Evolutionary conservation across 2,888 invertebrate species (phyloP).

Genomic region (Drosophila pegasa): DNA sequence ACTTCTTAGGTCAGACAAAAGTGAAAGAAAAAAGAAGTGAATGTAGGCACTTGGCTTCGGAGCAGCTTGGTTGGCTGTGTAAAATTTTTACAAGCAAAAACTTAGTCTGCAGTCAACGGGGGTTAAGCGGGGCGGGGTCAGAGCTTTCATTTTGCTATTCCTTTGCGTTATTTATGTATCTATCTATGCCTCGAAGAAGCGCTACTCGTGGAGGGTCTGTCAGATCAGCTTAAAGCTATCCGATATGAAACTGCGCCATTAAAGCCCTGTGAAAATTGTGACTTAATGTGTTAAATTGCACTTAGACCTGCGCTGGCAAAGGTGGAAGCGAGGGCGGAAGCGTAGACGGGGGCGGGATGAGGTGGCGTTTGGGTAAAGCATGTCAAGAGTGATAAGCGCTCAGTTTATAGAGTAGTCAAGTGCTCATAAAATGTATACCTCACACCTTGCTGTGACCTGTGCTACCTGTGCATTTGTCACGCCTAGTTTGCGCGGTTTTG

Average conservation of each 20-base stretch:
- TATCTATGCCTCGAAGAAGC: constrained; percentile 9
- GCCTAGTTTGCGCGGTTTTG: constrained; percentile 57
- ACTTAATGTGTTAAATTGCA: constrained; percentile 43
- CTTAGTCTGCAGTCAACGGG: constrained; percentile 36
- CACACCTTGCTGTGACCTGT: constrained; percentile 25
- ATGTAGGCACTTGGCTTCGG: constrained; percentile 8
- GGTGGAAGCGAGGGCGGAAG: constrained; percentile 10
- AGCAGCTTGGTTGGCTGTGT: constrained; percentile 45
- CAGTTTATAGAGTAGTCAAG: constrained; percentile 75
- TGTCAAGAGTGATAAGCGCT: constrained; percentile 64
- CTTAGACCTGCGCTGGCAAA: constrained; percentile 3
- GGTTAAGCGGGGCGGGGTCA: constrained; percentile 10
- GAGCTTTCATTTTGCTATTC: constrained; percentile 61
- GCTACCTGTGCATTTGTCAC: constrained; percentile 58
- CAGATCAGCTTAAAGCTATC: constrained; percentile 64
- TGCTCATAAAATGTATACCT: constrained; percentile 59
- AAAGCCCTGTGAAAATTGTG: constrained; percentile 70
- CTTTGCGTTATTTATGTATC: constrained; percentile 48
- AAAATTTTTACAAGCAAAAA: constrained; percentile 59
- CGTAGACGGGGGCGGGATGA: neutral
- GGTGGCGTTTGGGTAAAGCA: constrained; percentile 16
- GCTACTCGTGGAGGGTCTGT: constrained; percentile 15
- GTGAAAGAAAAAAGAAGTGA: constrained; percentile 12
- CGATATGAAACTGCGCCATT: constrained; percentile 51
- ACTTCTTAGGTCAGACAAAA: constrained; percentile 22